Evolutionary conservation across 92 coral and sea anemone species (phyloP).

Genomic region (Pocillopora meandrina): DNA sequence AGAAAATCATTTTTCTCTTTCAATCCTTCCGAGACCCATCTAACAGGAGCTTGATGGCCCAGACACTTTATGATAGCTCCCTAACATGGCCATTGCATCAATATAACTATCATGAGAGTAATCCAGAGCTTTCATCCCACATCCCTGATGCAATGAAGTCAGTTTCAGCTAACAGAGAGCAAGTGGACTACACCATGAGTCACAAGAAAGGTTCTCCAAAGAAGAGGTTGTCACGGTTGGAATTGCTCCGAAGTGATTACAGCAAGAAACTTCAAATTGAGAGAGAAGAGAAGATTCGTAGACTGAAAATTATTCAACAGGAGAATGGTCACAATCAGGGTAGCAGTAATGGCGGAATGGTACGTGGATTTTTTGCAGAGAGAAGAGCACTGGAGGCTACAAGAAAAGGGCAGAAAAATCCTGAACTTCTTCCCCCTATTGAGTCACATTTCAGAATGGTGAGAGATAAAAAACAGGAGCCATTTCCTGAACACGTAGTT

Average conservation of each 20-base stretch:
- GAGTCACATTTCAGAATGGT: slow-evolving; percentile 74
- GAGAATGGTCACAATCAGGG: slow-evolving; percentile 34
- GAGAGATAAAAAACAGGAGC: slow-evolving; percentile 60
- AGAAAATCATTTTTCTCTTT: too few species aligned
- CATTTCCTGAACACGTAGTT: not conserved
- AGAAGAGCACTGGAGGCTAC: slow-evolving; percentile 89
- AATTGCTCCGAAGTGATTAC: slow-evolving; percentile 77
- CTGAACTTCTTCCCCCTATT: slow-evolving; percentile 87
- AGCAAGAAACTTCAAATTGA: slow-evolving; percentile 83
- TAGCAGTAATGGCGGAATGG: slow-evolving; percentile 70
- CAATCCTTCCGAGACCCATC: too few species aligned
- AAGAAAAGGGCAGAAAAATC: slow-evolving; percentile 52
- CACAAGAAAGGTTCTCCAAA: slow-evolving; percentile 37
- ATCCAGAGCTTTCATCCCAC: slow-evolving; percentile 20
- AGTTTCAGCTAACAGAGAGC: slow-evolving; percentile 15
- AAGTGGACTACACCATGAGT: slow-evolving; percentile 61
- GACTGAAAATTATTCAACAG: slow-evolving; percentile 47
- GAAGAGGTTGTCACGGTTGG: slow-evolving; percentile 75
- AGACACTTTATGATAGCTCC: slow-evolving; percentile 43
- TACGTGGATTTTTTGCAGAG: slow-evolving; percentile 92
- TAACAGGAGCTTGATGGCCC: slow-evolving; percentile 36
- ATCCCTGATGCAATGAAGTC: slow-evolving; percentile 29
- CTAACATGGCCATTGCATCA: slow-evolving; percentile 17
- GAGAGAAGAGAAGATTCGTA: slow-evolving; percentile 76
- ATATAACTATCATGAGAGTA: not conserved